Evolutionary conservation across 2,113 vertebrate genomes (phyloP).

Genomic region (Mus spicilegus): DNA sequence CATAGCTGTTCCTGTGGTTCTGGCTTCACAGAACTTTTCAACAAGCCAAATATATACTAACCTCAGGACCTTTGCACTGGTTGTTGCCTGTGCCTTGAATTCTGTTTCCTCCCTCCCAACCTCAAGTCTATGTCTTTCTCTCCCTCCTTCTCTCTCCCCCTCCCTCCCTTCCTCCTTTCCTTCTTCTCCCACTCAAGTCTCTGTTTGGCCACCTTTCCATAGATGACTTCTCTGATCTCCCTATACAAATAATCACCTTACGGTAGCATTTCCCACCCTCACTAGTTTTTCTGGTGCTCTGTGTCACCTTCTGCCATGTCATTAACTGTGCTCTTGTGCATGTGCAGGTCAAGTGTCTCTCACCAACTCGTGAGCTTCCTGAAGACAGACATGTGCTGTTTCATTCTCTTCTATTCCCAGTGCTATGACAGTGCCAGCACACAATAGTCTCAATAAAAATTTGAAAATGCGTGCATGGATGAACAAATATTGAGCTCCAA

Average conservation of each 20-base stretch:
- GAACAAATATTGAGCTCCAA: background rate
- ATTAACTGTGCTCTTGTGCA: background rate
- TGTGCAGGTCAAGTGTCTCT: accelerated
- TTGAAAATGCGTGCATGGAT: background rate
- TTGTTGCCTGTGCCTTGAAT: background rate
- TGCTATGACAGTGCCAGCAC: background rate
- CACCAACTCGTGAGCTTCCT: background rate
- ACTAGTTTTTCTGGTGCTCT: background rate
- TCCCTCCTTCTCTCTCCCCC: background rate
- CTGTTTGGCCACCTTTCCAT: background rate
- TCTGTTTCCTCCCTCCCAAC: background rate
- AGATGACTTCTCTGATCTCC: background rate
- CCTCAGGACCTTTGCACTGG: conserved; percentile 1
- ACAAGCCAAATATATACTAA: background rate
- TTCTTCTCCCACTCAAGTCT: background rate
- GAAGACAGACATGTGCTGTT: background rate
- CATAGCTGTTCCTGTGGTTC: background rate
- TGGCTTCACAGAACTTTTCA: background rate
- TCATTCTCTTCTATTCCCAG: background rate
- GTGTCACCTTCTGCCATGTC: background rate
- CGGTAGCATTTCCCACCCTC: background rate
- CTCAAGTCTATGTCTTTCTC: too few relatives aligned
- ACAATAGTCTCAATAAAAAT: background rate
- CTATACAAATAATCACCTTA: background rate
- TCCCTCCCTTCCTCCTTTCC: background rate